Conservation (phyloP, 37 sponge, comb jelly and placozoan genomes). For the Mnemiopsis leidyi region DNA sequence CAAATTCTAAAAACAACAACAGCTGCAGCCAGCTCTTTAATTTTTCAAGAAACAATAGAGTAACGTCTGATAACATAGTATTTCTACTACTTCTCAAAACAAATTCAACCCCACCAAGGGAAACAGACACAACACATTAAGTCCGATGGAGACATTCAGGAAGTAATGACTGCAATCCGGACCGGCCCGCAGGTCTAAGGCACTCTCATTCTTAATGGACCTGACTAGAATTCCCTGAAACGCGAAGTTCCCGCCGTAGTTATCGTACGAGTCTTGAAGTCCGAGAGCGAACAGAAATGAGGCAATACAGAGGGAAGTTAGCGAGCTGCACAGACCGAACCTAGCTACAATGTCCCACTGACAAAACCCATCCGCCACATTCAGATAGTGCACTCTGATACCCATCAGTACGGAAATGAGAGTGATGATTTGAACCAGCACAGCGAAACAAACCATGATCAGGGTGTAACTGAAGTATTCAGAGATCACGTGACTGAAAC, state of each 20-base stretch:
- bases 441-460: conserved; percentile 6
- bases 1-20: too few relatives aligned
- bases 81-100: too few relatives aligned
- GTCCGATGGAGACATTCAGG: neutral
- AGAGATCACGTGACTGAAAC: neutral
- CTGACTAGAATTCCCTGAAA: neutral
- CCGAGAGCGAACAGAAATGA: conserved; percentile 14
- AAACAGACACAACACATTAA: neutral
- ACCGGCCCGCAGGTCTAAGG: neutral
- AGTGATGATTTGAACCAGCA: conserved; percentile 7
- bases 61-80: too few relatives aligned
- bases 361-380: conserved; percentile 5
- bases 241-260: conserved; percentile 1
- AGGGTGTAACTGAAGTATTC: conserved; percentile 47
- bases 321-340: conserved; percentile 43
- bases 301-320: conserved; percentile 15
- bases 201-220: neutral
- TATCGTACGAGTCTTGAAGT: neutral
- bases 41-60: too few relatives aligned
- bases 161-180: conserved; percentile 10
- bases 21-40: too few relatives aligned
- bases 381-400: neutral
- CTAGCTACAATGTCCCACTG: conserved; percentile 55
- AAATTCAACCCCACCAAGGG: conserved; percentile 1
- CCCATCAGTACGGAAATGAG: conserved; percentile 5